Base-by-base conservation (phyloP, 2,797 vertebrate species). In the Mallotus villosus region DNA sequence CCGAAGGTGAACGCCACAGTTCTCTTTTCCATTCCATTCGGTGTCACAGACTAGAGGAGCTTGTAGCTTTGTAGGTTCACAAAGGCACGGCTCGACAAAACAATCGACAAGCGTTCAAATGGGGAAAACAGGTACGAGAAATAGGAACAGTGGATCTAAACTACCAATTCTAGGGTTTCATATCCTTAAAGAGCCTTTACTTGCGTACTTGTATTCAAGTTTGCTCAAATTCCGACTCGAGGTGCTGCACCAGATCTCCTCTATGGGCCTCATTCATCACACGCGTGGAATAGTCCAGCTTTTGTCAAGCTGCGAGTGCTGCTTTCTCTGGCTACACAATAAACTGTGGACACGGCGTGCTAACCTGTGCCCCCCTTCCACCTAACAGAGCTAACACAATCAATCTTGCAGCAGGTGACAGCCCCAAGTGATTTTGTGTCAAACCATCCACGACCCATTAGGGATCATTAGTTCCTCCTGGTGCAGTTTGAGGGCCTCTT, bases 361-460 rank as follows among this genome's bases (percentile, higher is more conserved):
- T 41, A 77, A 21, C 19, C n/a, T 21, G 0, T 64, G 12, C 21
- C 25, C 14, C 19, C 27, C n/a, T 34, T 64, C n/a, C n/a, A 22
- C 19, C 65, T 55, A 67, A 79, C 75, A 74, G 75, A 80, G 64
- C 74, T 59, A 79, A 83, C 74, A 73, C 73, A 85, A 86, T 86
- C 79, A 82, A 85, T 85, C 76, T 66, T 57, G 11, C 58, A 0
- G 19, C 60, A 64, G 76, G 66, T 80, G 77, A 86, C 73, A 66
- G 63, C 21, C 41, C 41, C 32, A 72, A 72, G 63, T 24, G 24
- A 76, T 82, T 83, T 78, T 74, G 76, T 74, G 73, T 67, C 63
- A 70, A 72, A 73, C 71, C 79, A 76, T 78, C 76, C 73, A 79
- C 67, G 74, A 85, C 73, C 69, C 78, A 78, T 84, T 82, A 81